Percentiles rank a stretch among this genome's conserved stretches.
Evolutionary conservation across 2,797 vertebrate genomes (phyloP).

Genomic region (Coreius guichenoti): DNA sequence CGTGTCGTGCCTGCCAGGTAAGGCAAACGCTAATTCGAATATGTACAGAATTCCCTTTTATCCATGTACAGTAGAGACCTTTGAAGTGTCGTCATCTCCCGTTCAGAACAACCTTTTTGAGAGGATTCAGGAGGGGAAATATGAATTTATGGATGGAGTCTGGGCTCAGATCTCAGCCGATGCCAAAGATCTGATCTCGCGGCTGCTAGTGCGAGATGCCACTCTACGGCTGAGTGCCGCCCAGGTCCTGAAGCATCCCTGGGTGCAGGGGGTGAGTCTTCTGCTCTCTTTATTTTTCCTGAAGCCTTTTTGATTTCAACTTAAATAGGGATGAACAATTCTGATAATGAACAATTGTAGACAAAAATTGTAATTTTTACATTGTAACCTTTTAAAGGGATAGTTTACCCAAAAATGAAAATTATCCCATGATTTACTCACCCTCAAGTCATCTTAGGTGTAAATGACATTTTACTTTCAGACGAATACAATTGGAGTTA

Average conservation of each 20-base stretch:
- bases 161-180: constrained; percentile 92
- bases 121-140: constrained; percentile 97
- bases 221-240: constrained; percentile 91
- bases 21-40: not conserved
- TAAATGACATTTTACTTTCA: too few relatives aligned
- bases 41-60: not conserved
- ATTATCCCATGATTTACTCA: too few relatives aligned
- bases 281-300: not conserved
- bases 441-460: too few relatives aligned
- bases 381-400: not conserved
- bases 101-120: constrained; percentile 92
- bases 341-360: not conserved
- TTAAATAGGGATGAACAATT: not conserved
- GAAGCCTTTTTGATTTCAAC: not conserved
- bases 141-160: constrained; percentile 93
- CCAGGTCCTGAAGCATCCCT: constrained; percentile 92
- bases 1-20: constrained; percentile 94
- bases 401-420: too few relatives aligned
- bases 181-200: constrained; percentile 97
- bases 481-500: too few relatives aligned
- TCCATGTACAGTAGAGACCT: not conserved
- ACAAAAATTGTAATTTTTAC: not conserved
- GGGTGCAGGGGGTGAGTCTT: constrained; percentile 92
- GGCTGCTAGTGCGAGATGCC: constrained; percentile 92
- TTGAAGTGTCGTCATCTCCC: constrained; percentile 20